Base-by-base conservation (phyloP, 2,888 invertebrate species). In the Nymphalis urticae region DNA sequence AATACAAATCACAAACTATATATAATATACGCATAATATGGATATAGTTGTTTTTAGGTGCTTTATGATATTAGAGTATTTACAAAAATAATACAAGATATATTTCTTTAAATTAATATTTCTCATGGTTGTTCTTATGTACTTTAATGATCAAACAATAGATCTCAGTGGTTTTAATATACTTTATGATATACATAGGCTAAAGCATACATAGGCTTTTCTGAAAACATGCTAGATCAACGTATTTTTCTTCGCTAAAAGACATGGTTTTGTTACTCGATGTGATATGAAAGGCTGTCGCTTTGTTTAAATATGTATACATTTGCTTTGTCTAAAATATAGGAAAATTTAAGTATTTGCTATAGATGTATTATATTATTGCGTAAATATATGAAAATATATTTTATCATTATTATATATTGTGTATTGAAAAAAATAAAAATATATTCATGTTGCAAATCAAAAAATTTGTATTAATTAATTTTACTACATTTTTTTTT, bases 381-480 rank as follows among this genome's bases (percentile, higher is more conserved):
- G 36, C 42, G 1, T 42, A 10, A 50, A n/a, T 36, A 36, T 58
- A 58, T 42, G n/a, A 42, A 42, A 58, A n/a, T 58, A 58, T 19
- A 58, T 19, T 42, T 42, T 61, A 54, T 54, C 51, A 61, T 61
- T 66, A 53, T 53, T 48, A 53, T 51, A 50, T 53, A 61, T 53
- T 66, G 53, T 48, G 19, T 48, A 21, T 54, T 61, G 16, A 42
- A 58, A 13, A 19, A 51, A 21, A 21, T 21, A 21, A 63, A 60
- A 70, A 51, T 66, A 66, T 64, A 71, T 60, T 21, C 64, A 51
- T 69, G 69, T 69, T 69, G 72, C 69, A 69, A 68, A 58, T 59
- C 24, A 62, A 4, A 19, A 32, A 21, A 47, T 8, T 62, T 48
- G 21, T 72, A 54, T 69, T 32, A 58, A 62, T 42, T 4, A 13